Percentiles rank a stretch among this genome's conserved stretches.
Conservation (phyloP, 2,797 vertebrate genomes). For the Siniperca undulata region DNA sequence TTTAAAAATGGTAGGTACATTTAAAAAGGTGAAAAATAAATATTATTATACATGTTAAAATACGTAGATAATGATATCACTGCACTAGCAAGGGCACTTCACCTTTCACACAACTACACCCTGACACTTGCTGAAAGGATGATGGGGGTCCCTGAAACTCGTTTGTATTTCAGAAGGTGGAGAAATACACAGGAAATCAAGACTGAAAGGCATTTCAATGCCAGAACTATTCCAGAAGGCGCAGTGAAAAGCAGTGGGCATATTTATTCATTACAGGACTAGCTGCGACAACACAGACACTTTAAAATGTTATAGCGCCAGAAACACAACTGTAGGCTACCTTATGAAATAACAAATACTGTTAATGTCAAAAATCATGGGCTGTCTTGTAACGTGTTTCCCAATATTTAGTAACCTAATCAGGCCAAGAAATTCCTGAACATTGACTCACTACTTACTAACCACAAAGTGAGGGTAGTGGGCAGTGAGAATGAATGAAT, state of each 20-base stretch:
- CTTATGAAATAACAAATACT: background rate
- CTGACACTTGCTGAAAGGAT: background rate
- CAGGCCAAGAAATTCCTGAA: background rate
- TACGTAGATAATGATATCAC: background rate
- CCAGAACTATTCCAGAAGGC: background rate
- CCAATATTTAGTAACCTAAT: background rate
- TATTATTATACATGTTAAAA: background rate
- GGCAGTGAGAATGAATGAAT: slow-evolving; percentile 13
- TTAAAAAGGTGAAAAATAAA: background rate
- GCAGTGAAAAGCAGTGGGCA: background rate
- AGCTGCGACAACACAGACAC: background rate
- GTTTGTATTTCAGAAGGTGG: background rate
- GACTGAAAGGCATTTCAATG: background rate
- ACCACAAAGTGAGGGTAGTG: background rate
- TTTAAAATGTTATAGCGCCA: background rate
- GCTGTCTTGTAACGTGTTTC: background rate
- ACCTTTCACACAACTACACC: background rate
- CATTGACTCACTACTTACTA: fast-evolving
- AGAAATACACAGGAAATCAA: background rate
- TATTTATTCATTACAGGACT: background rate
- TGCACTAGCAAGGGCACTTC: background rate
- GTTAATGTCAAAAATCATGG: background rate
- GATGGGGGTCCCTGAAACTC: background rate
- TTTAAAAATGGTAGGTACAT: background rate
- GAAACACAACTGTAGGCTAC: background rate